Conservation (phyloP, 2,113 vertebrate species). For the Crocuta crocuta region DNA sequence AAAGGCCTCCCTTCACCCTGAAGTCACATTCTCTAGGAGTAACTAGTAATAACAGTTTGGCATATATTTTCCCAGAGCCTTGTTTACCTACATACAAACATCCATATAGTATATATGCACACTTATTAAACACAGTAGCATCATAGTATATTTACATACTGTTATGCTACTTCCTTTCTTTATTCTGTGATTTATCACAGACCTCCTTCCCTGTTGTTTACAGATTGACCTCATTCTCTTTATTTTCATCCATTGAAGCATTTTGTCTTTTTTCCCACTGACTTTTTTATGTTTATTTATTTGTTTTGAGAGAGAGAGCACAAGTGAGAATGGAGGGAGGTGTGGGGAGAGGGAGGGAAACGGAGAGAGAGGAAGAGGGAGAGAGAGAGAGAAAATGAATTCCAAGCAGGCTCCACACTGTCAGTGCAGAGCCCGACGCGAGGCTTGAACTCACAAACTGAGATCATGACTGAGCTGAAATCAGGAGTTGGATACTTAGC, state of each 20-base stretch:
- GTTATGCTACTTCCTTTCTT: background rate
- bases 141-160: background rate
- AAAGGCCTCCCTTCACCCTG: background rate
- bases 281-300: background rate
- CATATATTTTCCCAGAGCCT: background rate
- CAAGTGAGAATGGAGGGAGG: too few species aligned
- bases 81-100: background rate
- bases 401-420: too few species aligned
- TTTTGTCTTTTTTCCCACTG: background rate
- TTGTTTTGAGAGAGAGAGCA: too few species aligned
- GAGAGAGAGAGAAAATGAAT: too few species aligned
- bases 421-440: too few species aligned
- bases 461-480: too few species aligned
- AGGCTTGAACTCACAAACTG: too few species aligned
- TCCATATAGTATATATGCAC: background rate
- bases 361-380: too few species aligned
- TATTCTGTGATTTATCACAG: background rate
- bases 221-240: conserved; percentile 8
- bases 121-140: background rate
- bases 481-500: too few species aligned
- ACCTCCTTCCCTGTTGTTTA: background rate
- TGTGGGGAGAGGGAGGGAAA: accelerated
- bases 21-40: background rate
- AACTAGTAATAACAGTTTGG: background rate
- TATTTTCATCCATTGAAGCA: background rate